Percentiles rank a stretch among this genome's conserved stretches.
Conservation (phyloP, 2,888 invertebrate species). For the Acronicta leporina region DNA sequence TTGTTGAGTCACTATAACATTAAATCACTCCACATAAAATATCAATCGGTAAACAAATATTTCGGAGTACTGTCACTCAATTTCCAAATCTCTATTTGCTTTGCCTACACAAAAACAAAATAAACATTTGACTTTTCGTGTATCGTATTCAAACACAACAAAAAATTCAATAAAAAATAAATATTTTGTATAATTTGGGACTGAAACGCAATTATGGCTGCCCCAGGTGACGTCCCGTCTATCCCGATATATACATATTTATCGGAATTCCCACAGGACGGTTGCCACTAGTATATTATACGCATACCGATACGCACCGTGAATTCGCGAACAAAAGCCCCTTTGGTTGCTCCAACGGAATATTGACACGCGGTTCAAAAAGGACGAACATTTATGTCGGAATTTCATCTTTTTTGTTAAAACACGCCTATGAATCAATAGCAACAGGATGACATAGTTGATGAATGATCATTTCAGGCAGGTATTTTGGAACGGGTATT, state of each 20-base stretch:
- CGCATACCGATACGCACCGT: conserved; percentile 57
- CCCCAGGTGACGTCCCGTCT: conserved; percentile 71
- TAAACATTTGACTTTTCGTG: conserved; percentile 17
- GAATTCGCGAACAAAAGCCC: conserved; percentile 67
- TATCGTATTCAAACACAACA: conserved; percentile 29
- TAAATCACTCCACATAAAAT: not conserved
- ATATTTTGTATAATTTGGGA: conserved; percentile 69
- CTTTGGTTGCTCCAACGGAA: conserved; percentile 52
- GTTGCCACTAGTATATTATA: conserved; percentile 60
- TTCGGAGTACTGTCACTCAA: not conserved
- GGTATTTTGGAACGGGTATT: not conserved
- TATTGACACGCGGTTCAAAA: conserved; percentile 59
- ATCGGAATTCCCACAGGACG: conserved; percentile 63
- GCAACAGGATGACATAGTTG: conserved; percentile 7
- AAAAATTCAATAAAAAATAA: conserved; percentile 57
- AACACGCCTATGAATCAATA: conserved; percentile 31
- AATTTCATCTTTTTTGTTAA: conserved; percentile 39
- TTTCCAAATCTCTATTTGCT: conserved; percentile 7
- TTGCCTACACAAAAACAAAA: not conserved
- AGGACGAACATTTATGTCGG: conserved; percentile 35
- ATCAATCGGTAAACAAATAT: conserved; percentile 1
- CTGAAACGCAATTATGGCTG: conserved; percentile 70
- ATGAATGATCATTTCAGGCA: conserved; percentile 14
- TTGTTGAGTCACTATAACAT: not conserved
- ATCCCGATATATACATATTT: conserved; percentile 75